Percentiles rank a stretch among this genome's conserved stretches.
Conservation (phyloP, 2,888 invertebrate species). For the Lucinisca nassula region DNA sequence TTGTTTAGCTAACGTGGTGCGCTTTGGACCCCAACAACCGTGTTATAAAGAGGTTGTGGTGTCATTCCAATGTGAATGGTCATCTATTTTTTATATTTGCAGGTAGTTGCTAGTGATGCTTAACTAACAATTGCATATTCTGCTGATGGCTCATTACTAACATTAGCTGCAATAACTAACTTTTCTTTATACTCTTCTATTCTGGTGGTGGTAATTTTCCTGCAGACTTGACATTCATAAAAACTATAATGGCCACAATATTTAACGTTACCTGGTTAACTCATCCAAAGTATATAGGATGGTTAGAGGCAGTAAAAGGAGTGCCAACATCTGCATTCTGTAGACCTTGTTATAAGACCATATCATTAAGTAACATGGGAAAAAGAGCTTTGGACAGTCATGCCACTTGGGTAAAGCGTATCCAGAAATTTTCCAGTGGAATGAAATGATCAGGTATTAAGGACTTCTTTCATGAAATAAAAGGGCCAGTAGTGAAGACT, state of each 20-base stretch:
- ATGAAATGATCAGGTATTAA: neutral
- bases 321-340: neutral
- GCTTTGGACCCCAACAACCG: no score
- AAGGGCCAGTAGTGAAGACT: neutral
- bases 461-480: neutral
- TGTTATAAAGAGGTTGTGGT: no score
- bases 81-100: slow-evolving; percentile 8
- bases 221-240: neutral
- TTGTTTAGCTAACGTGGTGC: no score
- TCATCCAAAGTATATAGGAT: neutral
- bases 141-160: neutral
- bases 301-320: slow-evolving; percentile 13
- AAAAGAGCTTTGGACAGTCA: slow-evolving; percentile 10
- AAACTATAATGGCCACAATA: neutral
- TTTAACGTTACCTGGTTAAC: neutral
- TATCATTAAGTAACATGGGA: slow-evolving; percentile 1
- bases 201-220: neutral
- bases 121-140: neutral
- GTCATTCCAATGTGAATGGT: neutral
- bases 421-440: neutral
- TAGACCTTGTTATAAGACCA: slow-evolving; percentile 1
- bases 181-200: neutral
- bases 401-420: neutral
- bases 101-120: neutral
- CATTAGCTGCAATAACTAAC: neutral